These are phyloP conservation scores for Andrena haemorrhoa DNA, from an alignment of 2,888 invertebrate genomes.

Conservation along the genomic window DNA sequence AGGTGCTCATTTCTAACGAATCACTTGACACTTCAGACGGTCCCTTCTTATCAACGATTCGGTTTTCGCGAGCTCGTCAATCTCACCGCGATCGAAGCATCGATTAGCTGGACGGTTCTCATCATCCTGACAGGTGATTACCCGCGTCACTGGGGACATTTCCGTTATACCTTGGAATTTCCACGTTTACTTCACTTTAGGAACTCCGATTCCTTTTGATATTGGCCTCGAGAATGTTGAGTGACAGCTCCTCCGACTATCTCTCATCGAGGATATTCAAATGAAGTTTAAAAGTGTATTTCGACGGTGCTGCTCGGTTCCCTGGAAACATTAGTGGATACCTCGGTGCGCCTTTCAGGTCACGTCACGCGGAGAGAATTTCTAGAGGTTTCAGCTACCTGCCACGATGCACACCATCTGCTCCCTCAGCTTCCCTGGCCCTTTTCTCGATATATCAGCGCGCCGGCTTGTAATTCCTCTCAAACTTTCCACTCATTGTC, in stretches of 20 bases:
- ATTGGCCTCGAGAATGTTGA: not conserved
- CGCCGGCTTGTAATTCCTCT: not conserved
- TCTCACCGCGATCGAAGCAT: not conserved
- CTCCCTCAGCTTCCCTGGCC: not conserved
- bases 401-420: not conserved
- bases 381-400: not conserved
- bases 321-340: conserved; percentile 13
- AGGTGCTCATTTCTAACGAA: too few species aligned
- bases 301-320: not conserved
- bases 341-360: not conserved
- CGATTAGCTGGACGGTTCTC: not conserved
- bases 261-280: conserved; percentile 6
- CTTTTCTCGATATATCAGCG: conserved; percentile 40
- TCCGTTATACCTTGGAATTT: conserved; percentile 9
- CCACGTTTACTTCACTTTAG: not conserved
- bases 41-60: not conserved
- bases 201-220: not conserved
- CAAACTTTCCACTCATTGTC: conserved; percentile 32
- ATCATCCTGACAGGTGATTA: conserved; percentile 8
- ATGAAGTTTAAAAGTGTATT: not conserved
- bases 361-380: not conserved
- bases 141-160: not conserved
- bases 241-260: not conserved
- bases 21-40: not conserved
- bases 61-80: not conserved